Percentiles rank a stretch among this genome's conserved stretches.
phyloP scores from a whole-genome alignment of 2,888 invertebrate species.

The Conistra vaccinii region DNA sequence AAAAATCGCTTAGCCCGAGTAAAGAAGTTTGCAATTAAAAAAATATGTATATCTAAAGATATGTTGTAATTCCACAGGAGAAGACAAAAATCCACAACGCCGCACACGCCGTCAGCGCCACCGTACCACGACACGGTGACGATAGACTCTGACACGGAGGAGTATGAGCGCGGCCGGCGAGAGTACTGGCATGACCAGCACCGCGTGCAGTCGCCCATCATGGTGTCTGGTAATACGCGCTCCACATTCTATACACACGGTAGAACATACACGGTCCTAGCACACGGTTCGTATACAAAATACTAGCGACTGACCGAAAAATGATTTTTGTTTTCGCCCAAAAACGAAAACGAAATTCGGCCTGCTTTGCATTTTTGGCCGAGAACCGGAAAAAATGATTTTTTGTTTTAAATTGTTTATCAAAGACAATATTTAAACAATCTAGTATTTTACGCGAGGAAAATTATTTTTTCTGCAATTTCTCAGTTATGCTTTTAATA shows the following conservation, averaged over 20 bases:
- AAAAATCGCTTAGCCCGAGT: no score
- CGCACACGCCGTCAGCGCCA: conserved; percentile 93
- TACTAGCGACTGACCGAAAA: background rate
- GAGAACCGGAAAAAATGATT: background rate
- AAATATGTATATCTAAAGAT: background rate
- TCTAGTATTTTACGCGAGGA: background rate
- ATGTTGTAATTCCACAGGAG: conserved; percentile 70
- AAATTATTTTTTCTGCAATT: background rate
- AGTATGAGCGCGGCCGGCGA: conserved; percentile 81
- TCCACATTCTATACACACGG: conserved; percentile 4
- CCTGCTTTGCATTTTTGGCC: conserved; percentile 2
- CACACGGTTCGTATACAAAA: conserved; percentile 18
- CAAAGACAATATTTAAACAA: background rate
- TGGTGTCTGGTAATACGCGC: conserved; percentile 81
- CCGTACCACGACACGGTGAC: conserved; percentile 90
- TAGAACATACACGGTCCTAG: background rate
- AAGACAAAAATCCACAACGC: conserved; percentile 90
- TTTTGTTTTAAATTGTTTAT: background rate
- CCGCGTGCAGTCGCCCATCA: conserved; percentile 82
- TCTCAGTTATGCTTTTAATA: background rate
- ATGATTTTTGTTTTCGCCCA: background rate
- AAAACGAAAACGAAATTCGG: background rate
- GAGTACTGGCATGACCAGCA: conserved; percentile 86
- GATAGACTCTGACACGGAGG: conserved; percentile 86
- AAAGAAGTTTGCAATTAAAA: no score